Conservation (phyloP, 2,797 vertebrate species). For the Alfaro cultratus region DNA sequence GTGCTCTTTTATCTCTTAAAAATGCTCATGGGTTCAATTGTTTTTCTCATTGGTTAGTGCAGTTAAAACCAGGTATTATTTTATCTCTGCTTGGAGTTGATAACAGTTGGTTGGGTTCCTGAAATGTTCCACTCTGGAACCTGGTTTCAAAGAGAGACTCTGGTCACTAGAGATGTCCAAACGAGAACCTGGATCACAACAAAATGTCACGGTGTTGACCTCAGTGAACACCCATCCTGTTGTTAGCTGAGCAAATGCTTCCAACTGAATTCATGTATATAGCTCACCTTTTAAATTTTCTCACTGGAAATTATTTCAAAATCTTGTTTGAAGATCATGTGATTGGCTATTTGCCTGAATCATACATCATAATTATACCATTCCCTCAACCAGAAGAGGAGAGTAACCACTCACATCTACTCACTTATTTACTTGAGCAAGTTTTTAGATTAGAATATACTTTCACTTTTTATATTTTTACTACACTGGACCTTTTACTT, state of each 20-base stretch:
- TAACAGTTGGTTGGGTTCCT: neutral
- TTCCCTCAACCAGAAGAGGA: neutral
- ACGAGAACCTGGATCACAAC: too few species aligned
- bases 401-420: too few species aligned
- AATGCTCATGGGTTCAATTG: constrained; percentile 2
- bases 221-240: too few species aligned
- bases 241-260: neutral
- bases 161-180: too few species aligned
- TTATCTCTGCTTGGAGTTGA: neutral
- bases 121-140: neutral
- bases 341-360: neutral
- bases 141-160: neutral
- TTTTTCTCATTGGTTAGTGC: neutral
- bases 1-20: constrained; percentile 15
- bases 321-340: neutral
- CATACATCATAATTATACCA: neutral
- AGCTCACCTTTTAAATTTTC: neutral
- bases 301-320: neutral
- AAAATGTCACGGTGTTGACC: too few species aligned
- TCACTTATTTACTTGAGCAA: too few species aligned
- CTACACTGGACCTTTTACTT: too few species aligned
- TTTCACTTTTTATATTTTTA: too few species aligned
- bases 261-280: neutral
- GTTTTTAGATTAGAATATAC: too few species aligned
- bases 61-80: neutral